A percentile compares a stretch with the other conserved stretches of the same genome.
phyloP scores from a whole-genome alignment of 1,140 invertebrate species.

The Odontomachus brunneus region DNA sequence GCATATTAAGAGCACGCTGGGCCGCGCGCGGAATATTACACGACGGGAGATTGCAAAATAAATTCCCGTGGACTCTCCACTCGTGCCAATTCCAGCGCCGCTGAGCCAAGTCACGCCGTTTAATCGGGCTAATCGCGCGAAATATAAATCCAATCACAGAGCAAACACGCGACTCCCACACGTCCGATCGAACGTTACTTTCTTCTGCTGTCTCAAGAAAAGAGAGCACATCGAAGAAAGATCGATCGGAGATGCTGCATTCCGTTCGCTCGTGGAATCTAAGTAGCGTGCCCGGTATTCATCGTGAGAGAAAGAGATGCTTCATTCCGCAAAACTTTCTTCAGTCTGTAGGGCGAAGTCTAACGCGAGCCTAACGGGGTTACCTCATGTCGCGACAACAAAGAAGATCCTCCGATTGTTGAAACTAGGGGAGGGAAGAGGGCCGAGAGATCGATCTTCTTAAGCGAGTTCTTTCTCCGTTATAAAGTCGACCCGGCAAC shows the following conservation, averaged over 20 bases:
- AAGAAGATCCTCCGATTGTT: too few relatives aligned
- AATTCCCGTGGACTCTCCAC: background rate
- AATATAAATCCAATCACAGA: background rate
- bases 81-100: background rate
- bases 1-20: background rate
- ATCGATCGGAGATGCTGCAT: too few relatives aligned
- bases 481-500: background rate
- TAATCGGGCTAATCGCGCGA: background rate
- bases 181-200: background rate
- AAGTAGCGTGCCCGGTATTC: too few relatives aligned
- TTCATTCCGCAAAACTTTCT: too few relatives aligned
- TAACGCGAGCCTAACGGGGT: too few relatives aligned
- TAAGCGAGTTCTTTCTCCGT: background rate
- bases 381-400: too few relatives aligned
- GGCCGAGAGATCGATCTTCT: too few relatives aligned
- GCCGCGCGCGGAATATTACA: slow-evolving; percentile 24
- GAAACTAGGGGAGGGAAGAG: too few relatives aligned
- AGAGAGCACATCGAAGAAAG: too few relatives aligned
- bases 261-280: too few relatives aligned
- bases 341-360: too few relatives aligned
- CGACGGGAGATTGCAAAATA: slow-evolving; percentile 20
- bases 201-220: background rate
- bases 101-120: background rate
- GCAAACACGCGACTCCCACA: background rate
- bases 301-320: too few relatives aligned